Conservation (phyloP, 53 echinoderm and acorn worm species). For the Apostichopus leukothele region DNA sequence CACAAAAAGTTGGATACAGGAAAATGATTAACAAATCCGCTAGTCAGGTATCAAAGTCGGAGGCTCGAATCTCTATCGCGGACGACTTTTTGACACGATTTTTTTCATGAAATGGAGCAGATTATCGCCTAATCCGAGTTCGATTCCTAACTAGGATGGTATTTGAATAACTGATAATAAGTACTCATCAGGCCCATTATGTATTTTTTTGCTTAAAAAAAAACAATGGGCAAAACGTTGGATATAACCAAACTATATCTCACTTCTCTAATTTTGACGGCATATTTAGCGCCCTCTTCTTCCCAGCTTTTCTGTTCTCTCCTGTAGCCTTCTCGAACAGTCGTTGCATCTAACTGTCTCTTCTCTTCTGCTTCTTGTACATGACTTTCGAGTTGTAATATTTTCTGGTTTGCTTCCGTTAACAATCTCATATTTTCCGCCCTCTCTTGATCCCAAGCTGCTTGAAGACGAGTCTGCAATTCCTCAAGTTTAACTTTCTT, state of each 20-base stretch:
- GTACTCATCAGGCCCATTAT: no score
- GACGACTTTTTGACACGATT: background rate
- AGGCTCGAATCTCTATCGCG: background rate
- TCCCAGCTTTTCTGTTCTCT: constrained; percentile 74
- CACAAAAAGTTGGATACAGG: background rate
- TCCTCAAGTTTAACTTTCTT: constrained; percentile 96
- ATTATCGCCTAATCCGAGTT: background rate
- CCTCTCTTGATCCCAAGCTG: constrained; percentile 89
- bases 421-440: constrained; percentile 83
- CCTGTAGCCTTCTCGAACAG: constrained; percentile 63
- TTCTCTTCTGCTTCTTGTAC: constrained; percentile 65
- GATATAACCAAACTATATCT: background rate
- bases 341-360: constrained; percentile 64
- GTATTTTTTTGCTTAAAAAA: no score
- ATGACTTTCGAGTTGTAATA: constrained; percentile 77
- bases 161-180: no score
- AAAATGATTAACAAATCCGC: background rate
- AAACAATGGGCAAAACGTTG: no score
- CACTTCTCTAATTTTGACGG: constrained; percentile 72
- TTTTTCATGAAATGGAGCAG: no score
- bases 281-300: constrained; percentile 64
- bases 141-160: background rate
- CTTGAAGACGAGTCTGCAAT: constrained; percentile 78
- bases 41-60: background rate
- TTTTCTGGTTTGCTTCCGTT: constrained; percentile 85